Percentiles rank a stretch among this genome's conserved stretches.
These are phyloP conservation scores for Cyclina sinensis DNA, from an alignment of 1,140 invertebrate genomes.

Conservation along the genomic window DNA sequence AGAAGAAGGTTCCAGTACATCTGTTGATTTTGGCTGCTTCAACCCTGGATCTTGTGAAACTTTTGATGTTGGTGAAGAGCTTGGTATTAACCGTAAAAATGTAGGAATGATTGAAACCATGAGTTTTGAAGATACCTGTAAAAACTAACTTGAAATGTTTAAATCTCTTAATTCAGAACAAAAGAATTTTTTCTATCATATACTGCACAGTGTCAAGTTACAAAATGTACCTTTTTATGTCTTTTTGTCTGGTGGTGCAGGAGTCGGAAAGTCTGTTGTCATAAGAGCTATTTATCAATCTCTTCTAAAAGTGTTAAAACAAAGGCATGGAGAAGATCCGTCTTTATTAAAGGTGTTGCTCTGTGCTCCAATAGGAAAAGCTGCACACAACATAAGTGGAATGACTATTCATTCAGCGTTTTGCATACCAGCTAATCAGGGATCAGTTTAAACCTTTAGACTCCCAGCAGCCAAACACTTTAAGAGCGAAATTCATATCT, in stretches of 20 bases:
- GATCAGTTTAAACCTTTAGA: constrained; percentile 69
- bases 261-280: constrained; percentile 73
- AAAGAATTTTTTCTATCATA: constrained; percentile 46
- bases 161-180: constrained; percentile 34
- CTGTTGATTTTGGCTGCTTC: constrained; percentile 26
- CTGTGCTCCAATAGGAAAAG: constrained; percentile 73
- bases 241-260: constrained; percentile 73
- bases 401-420: constrained; percentile 69
- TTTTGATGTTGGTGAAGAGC: constrained; percentile 46
- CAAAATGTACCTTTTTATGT: constrained; percentile 39
- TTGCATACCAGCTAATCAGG: constrained; percentile 67
- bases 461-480: constrained; percentile 59
- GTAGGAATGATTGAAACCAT: neutral
- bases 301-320: constrained; percentile 60
- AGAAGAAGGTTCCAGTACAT: neutral
- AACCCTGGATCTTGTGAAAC: too few relatives aligned
- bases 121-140: neutral
- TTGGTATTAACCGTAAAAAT: constrained; percentile 3
- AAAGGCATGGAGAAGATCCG: constrained; percentile 13
- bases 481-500: constrained; percentile 23
- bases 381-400: constrained; percentile 69
- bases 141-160: neutral
- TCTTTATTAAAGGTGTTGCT: constrained; percentile 45
- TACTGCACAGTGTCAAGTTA: constrained; percentile 16
- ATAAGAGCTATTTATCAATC: constrained; percentile 65